Evolutionary conservation across 2,797 vertebrate genomes (phyloP).

Genomic region (Sebastes elongatus): DNA sequence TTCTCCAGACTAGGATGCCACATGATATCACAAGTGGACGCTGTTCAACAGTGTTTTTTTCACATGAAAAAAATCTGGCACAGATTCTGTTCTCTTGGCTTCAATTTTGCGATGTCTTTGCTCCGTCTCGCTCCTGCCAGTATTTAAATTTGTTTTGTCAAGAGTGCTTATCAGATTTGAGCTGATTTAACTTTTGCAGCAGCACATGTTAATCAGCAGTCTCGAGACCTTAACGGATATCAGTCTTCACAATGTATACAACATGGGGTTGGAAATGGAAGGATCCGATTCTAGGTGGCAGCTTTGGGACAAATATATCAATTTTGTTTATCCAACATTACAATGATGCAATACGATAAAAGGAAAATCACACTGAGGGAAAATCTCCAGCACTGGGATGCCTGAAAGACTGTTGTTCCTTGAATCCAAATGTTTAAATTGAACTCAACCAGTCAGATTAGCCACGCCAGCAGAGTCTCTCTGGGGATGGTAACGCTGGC

Average conservation of each 20-base stretch:
- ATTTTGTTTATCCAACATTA: background rate
- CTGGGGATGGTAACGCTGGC: background rate
- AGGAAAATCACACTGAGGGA: background rate
- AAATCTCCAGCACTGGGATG: background rate
- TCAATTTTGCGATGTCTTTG: constrained; percentile 29
- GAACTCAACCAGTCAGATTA: constrained; percentile 5
- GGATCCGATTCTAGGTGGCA: constrained; percentile 2
- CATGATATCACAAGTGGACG: constrained; percentile 32
- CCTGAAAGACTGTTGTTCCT: constrained; percentile 7
- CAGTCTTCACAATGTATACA: background rate
- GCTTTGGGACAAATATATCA: constrained; percentile 2
- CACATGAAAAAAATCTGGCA: constrained; percentile 34
- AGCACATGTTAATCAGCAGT: constrained; percentile 53
- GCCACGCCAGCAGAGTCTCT: background rate
- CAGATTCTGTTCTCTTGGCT: constrained; percentile 26
- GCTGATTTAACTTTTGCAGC: constrained; percentile 47
- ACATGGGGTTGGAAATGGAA: background rate
- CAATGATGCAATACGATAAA: constrained; percentile 11
- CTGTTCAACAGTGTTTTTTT: constrained; percentile 9
- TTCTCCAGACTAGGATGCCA: constrained; percentile 19
- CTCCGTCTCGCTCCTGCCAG: constrained; percentile 29
- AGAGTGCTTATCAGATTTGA: constrained; percentile 43
- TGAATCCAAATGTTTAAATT: background rate
- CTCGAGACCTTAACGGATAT: constrained; percentile 7
- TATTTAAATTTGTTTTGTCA: constrained; percentile 42